Base-by-base conservation (phyloP, 2,797 vertebrate species). In the Molossus alvarezi region DNA sequence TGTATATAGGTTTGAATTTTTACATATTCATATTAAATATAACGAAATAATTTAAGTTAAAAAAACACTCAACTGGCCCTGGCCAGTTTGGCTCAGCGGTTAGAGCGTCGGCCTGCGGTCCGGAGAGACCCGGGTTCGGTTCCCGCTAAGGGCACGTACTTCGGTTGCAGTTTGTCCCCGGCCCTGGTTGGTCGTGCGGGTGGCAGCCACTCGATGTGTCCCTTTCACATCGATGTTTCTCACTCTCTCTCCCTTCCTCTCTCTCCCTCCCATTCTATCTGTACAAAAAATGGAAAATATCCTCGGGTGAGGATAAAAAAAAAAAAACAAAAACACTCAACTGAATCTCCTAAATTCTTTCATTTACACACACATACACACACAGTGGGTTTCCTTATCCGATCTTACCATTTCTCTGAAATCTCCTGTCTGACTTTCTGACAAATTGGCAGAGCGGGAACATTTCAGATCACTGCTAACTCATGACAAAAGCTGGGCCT, bases 271-370 rank as follows among this genome's bases (percentile, higher is more conserved):
- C 33, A 33, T 33, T 33, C 33, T 33, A 33, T 33, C 33, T 33
- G 33, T 33, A 33, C 33, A 33, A 33, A 33, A 33, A 33, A 33
- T 33, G 33, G 33, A 33, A 33, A 33, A 33, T 33, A 33, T 33
- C 33, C 33, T 33, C 33, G 33, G 33, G 33, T 33, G 33, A 33
- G 33, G 33, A 51, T 51, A 51, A 51, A 51, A 11, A 51, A n/a
- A 77, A 75, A 84, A 64, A 57, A 18, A 25, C 65, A 60, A 86
- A 3, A 86, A 13, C 33, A 27, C 33, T 60, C 65, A 90, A 53
- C 20, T 27, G 53, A 65, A 18, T 85, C 21, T 93, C 62, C 65
- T 41, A 11, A 93, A 95, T 71, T 82, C 5, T 95, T 53, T 85
- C 12, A 53, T 58, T 88, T 79, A 76, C 53, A 64, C 15, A 18